Conservation (phyloP, 2,888 invertebrate species). For the Pseudeuparius sepicola region DNA sequence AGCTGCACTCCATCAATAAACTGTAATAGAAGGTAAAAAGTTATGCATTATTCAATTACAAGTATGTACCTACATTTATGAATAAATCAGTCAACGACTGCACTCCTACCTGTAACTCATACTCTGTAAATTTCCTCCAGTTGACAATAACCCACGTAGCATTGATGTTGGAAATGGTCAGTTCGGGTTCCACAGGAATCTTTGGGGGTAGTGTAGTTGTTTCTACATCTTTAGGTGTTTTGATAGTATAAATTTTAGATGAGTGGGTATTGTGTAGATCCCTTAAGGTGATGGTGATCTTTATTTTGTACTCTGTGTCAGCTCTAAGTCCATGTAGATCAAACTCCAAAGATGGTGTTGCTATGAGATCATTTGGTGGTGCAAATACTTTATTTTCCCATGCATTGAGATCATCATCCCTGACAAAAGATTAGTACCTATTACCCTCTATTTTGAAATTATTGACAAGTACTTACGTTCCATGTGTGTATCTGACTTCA, state of each 20-base stretch:
- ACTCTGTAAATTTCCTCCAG: constrained; percentile 74
- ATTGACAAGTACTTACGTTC: constrained; percentile 46
- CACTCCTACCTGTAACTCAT: constrained; percentile 47
- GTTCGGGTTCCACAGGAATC: constrained; percentile 60
- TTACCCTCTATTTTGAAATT: background rate
- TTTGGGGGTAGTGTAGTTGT: constrained; percentile 48
- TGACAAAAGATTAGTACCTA: constrained; percentile 21
- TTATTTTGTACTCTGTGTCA: constrained; percentile 71
- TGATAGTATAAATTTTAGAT: constrained; percentile 65
- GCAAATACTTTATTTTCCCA: constrained; percentile 84
- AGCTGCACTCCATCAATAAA: constrained; percentile 84
- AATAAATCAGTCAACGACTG: background rate
- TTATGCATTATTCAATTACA: too few species aligned
- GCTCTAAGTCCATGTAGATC: constrained; percentile 67
- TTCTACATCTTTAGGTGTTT: constrained; percentile 49
- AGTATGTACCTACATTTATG: too few species aligned
- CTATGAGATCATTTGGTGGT: constrained; percentile 75
- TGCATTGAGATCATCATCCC: constrained; percentile 50
- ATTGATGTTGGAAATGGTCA: constrained; percentile 64
- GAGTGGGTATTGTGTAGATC: constrained; percentile 69
- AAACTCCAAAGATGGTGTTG: constrained; percentile 78
- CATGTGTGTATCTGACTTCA: constrained; percentile 76
- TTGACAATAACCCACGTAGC: constrained; percentile 67
- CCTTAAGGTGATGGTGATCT: constrained; percentile 67
- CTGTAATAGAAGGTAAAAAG: constrained; percentile 38